These are phyloP conservation scores for Drosophila borealis DNA, from an alignment of 2,888 invertebrate species.

Conservation along the genomic window DNA sequence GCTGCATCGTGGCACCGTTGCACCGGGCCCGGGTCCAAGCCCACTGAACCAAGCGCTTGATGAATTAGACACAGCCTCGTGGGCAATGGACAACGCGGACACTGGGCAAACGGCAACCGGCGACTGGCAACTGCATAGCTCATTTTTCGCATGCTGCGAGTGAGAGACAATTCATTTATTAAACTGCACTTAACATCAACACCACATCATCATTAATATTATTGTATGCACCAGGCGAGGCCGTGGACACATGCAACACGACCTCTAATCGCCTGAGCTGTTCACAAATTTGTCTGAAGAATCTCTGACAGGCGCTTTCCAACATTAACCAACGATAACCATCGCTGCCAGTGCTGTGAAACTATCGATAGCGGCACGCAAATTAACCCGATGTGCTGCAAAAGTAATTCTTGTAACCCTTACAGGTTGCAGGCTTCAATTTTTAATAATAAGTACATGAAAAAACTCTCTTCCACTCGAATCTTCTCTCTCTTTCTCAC, in stretches of 20 bases:
- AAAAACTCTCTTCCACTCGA: no score
- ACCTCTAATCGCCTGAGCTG: conserved; percentile 30
- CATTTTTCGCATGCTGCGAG: conserved; percentile 51
- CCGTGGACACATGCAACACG: conserved; percentile 36
- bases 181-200: conserved; percentile 84
- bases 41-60: conserved; percentile 58
- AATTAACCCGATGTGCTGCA: no score
- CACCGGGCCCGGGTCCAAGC: conserved; percentile 21
- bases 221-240: conserved; percentile 23
- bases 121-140: conserved; percentile 51
- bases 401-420: no score
- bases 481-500: no score
- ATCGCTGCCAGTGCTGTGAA: neutral
- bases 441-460: no score
- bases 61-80: conserved; percentile 67
- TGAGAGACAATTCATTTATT: conserved; percentile 82
- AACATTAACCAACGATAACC: neutral
- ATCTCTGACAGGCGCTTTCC: conserved; percentile 26
- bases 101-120: conserved; percentile 34
- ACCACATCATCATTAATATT: conserved; percentile 83
- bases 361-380: conserved; percentile 2
- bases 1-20: conserved; percentile 43
- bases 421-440: no score
- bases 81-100: conserved; percentile 50
- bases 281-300: conserved; percentile 26